These are phyloP conservation scores for Amiota minor DNA, from an alignment of 2,888 invertebrate genomes.

Conservation along the genomic window DNA sequence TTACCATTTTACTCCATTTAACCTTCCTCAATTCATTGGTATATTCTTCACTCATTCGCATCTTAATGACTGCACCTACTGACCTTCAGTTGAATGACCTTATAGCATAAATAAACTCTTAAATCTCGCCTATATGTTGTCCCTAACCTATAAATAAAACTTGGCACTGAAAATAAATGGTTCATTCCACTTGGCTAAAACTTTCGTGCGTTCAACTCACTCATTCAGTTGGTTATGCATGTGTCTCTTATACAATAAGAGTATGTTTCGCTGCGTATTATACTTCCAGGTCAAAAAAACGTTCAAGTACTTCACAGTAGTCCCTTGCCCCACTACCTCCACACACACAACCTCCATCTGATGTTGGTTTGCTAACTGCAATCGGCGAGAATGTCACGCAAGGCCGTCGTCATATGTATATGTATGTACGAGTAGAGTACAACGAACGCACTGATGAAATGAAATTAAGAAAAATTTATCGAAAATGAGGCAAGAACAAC, in stretches of 20 bases:
- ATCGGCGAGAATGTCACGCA: constrained; percentile 11
- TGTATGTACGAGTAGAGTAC: neutral
- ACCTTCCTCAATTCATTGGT: too few species aligned
- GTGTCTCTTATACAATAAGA: too few species aligned
- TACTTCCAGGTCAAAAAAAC: constrained; percentile 61
- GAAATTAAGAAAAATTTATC: constrained; percentile 21
- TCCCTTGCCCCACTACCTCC: neutral
- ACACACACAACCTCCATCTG: neutral
- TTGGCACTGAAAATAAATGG: neutral
- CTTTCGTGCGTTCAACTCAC: too few species aligned
- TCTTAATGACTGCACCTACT: too few species aligned
- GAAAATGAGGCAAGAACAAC: neutral
- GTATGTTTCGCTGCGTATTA: constrained; percentile 35
- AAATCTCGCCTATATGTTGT: neutral
- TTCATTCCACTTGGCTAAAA: neutral
- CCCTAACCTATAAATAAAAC: constrained; percentile 14
- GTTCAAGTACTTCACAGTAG: neutral
- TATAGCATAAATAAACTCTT: too few species aligned
- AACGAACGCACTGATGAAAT: neutral
- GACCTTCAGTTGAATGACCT: too few species aligned
- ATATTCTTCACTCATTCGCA: too few species aligned
- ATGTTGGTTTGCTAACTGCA: neutral
- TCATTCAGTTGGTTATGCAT: too few species aligned
- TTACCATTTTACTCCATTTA: too few species aligned
- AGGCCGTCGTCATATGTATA: constrained; percentile 1